Evolutionary conservation across 2,113 vertebrate species (phyloP), one percentile per base, ranked within the genome.

Genomic region (Eidolon helvum): DNA sequence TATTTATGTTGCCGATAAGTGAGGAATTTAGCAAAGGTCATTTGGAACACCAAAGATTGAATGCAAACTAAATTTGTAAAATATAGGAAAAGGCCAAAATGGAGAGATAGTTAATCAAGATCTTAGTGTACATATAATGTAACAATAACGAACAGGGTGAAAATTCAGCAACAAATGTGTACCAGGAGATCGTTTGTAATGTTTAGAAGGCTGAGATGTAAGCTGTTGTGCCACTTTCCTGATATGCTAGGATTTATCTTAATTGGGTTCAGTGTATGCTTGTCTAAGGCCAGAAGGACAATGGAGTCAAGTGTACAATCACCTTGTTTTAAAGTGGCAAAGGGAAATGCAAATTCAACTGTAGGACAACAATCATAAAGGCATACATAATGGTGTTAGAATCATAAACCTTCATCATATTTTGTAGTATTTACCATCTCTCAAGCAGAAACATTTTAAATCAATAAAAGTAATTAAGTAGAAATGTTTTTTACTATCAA

Each of bases 371-470:
- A 15, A 2, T 83, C 24, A 74, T 28, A 74, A 55, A 85, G 48
- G 14, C 92, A 63, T 66, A 61, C 40, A 48, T 16, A 61, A 80
- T 45, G 3, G 82, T 43, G 74, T 77, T 40, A 66, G 50, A 69
- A 57, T 66, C 40, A 53, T 69, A 28, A 86, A 1, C 38, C n/a
- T 88, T 91, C 28, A 65, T 71, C 18, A 55, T 75, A 33, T 43
- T 33, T 90, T 80, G 53, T 38, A 84, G 33, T 85, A 21, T 57
- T 75, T 75, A 77, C 16, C 5, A 53, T 50, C 14, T 79, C 45
- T 59, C 71, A 21, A 33, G 79, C 15, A 77, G 55, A 92, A 94
- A 59, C 28, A 53, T 74, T 84, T 94, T 63, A 88, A 84, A 68
- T 66, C 28, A 53, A 90, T 38, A 15, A 43, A 68, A 94, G 21